Base-by-base conservation (phyloP, 2,113 vertebrate species). In the Misgurnus mizolepis region DNA sequence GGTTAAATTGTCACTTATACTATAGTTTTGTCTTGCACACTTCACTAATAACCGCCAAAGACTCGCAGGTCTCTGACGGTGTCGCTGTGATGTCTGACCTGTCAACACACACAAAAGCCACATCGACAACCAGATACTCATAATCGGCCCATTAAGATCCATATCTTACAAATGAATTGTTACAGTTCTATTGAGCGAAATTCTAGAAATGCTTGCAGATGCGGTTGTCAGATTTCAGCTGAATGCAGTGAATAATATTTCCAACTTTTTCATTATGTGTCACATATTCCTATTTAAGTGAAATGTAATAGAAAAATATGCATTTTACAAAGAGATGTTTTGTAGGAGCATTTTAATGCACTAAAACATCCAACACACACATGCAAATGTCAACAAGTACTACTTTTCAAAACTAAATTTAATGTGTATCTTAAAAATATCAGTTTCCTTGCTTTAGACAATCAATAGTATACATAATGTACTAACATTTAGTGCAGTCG, bases 1-100 rank as follows among this genome's bases (percentile, higher is more conserved):
- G 91, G 88, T 91, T 92, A 88, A 89, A 91, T 86, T 90, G 91
- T 91, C 90, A 89, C 89, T 91, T 93, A 90, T 92, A 92, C 90
- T 87, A 86, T 87, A 90, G 88, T 91, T 91, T 91, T 89, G 89
- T 85, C 88, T 91, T 79, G 5, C 18, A 89, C 88, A 89, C 87
- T 80, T 68, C 77, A 65, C 49, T 71, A 71, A 72, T 65, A 41
- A 65, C 60, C 17, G 5, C 40, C 47, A 41, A 22, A 60, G 70
- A 60, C 58, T 75, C 58, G 49, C 41, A 6, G 22, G 14, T 62
- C 27, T 47, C 45, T 74, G 65, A 11, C 74, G 56, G 62, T 67
- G 82, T 82, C 66, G 78, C 62, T 77, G 6, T 60, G 58, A 76
- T 41, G 9, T 6, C 12, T 18, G 10, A 10, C 15, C 4, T 2